A percentile compares a stretch with the other conserved stretches of the same genome.
Evolutionary conservation across 2,797 vertebrate species (phyloP).

Genomic region (Sebastes melanostomus): DNA sequence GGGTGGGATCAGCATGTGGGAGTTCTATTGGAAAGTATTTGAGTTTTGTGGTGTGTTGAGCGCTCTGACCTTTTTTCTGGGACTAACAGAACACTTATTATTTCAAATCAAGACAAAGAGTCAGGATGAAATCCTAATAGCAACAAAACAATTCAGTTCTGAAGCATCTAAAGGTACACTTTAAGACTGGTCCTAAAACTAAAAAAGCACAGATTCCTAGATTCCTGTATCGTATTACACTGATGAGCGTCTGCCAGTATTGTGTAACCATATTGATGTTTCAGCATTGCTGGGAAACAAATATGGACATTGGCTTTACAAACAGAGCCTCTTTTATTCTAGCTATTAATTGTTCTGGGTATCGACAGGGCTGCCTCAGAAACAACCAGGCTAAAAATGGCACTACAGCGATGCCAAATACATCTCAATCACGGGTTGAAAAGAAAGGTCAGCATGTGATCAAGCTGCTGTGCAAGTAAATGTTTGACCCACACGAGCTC

Average conservation of each 20-base stretch:
- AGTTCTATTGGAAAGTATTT: background rate
- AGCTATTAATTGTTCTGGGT: background rate
- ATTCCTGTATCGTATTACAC: slow-evolving; percentile 34
- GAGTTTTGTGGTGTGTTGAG: background rate
- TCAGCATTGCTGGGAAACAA: background rate
- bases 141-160: background rate
- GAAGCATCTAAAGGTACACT: background rate
- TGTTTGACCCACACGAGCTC: background rate
- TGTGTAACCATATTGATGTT: slow-evolving; percentile 16
- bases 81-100: background rate
- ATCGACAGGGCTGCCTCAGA: background rate
- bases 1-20: background rate
- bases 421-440: background rate
- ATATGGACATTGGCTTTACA: slow-evolving; percentile 4
- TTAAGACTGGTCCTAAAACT: background rate
- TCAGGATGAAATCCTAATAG: background rate
- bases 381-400: background rate
- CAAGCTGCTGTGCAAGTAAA: background rate
- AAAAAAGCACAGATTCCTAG: background rate
- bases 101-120: background rate
- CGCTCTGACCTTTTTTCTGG: background rate
- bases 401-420: background rate
- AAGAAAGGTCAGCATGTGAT: background rate
- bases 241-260: slow-evolving; percentile 21
- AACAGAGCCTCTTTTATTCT: background rate